Percentiles rank a stretch among this genome's conserved stretches.
Conservation (phyloP, 2,797 vertebrate genomes). For the Valencia hispanica region DNA sequence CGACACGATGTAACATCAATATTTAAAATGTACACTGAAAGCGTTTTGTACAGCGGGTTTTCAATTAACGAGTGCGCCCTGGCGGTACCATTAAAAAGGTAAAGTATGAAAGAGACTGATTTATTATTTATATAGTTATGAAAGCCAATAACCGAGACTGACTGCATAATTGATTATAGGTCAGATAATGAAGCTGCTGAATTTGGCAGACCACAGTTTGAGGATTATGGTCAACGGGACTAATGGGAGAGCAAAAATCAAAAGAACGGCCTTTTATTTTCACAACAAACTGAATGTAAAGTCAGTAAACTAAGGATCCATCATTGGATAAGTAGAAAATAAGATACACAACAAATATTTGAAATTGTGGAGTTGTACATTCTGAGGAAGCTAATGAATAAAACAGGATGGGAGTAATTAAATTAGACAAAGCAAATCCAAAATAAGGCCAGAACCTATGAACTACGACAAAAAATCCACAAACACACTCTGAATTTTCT, state of each 20-base stretch:
- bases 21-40: conserved; percentile 1
- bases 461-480: too few relatives aligned
- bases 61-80: conserved; percentile 5
- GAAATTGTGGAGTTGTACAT: too few relatives aligned
- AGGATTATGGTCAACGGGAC: conserved; percentile 8
- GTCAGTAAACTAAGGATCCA: not conserved
- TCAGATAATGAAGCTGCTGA: conserved; percentile 32
- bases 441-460: too few relatives aligned
- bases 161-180: conserved; percentile 72
- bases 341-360: too few relatives aligned
- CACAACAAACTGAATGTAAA: not conserved
- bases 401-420: not conserved
- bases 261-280: not conserved
- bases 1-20: conserved; percentile 42
- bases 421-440: not conserved
- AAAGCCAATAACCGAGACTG: conserved; percentile 49
- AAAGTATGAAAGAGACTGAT: conserved; percentile 49
- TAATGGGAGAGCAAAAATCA: not conserved
- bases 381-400: not conserved
- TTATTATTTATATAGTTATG: conserved; percentile 71
- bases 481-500: too few relatives aligned
- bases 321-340: not conserved
- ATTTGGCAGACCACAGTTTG: conserved; percentile 35
- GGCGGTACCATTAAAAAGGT: conserved; percentile 6
- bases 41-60: conserved; percentile 20